phyloP scores from a whole-genome alignment of 1,140 invertebrate genomes.

The Semibalanus balanoides region DNA sequence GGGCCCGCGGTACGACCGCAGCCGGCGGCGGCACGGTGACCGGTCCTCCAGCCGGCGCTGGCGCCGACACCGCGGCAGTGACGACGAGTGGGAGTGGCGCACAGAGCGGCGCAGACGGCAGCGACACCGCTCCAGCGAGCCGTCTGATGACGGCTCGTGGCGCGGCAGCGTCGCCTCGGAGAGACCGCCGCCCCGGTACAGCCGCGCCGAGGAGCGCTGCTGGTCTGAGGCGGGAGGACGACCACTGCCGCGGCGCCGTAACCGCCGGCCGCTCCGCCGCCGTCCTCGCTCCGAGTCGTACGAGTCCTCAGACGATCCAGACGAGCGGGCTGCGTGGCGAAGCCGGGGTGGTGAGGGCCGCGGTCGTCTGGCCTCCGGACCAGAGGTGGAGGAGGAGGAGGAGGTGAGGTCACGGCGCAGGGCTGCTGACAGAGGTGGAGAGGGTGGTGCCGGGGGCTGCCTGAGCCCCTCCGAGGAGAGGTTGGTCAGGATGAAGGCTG shows the following conservation, averaged over 20 bases:
- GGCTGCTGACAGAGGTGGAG: no score
- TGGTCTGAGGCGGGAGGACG: not conserved
- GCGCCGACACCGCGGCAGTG: no score
- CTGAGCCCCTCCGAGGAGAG: not conserved
- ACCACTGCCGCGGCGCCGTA: no score
- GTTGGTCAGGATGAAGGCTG: no score
- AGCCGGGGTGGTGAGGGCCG: not conserved
- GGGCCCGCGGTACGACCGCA: no score
- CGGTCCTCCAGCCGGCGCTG: no score
- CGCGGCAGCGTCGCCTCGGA: not conserved
- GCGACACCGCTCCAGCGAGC: not conserved
- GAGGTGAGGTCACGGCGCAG: not conserved
- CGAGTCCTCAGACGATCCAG: no score
- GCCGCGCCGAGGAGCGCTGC: not conserved
- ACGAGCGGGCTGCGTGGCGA: not conserved
- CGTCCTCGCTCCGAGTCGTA: not conserved
- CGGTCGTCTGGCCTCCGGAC: no score
- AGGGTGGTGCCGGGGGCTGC: not conserved
- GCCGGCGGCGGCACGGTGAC: not conserved
- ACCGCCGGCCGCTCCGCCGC: no score
- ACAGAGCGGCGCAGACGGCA: not conserved
- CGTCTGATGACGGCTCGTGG: not conserved
- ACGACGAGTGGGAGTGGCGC: not conserved
- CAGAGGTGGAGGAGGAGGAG: not conserved
- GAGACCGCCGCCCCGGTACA: not conserved